A percentile compares a stretch with the other conserved stretches of the same genome.
phyloP scores from a whole-genome alignment of 2,797 vertebrate species.

The Labroides dimidiatus region DNA sequence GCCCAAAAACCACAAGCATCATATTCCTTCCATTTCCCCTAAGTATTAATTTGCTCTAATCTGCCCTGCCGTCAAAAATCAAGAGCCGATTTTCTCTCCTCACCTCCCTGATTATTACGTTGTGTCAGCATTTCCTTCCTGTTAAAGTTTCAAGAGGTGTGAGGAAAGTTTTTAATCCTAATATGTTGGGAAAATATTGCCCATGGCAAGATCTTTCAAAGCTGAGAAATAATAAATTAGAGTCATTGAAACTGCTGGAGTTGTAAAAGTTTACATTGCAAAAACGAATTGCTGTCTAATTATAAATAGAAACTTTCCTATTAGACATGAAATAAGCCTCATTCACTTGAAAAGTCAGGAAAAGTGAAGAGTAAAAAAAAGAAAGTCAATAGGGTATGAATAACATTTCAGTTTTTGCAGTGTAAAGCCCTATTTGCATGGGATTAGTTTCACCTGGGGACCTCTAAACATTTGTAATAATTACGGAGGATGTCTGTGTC shows the following conservation, averaged over 20 bases:
- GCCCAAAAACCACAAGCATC: slow-evolving; percentile 47
- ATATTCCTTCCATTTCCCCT: slow-evolving; percentile 58
- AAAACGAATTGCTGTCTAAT: too few species aligned
- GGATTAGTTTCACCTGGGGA: too few species aligned
- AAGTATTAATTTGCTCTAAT: slow-evolving; percentile 64
- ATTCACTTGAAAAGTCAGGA: too few species aligned
- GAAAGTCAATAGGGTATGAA: too few species aligned
- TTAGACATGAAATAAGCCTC: too few species aligned
- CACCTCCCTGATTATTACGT: slow-evolving; percentile 13
- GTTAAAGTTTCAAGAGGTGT: slow-evolving; percentile 1
- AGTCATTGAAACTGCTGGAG: background rate
- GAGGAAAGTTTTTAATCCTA: slow-evolving; percentile 13
- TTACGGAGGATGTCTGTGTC: too few species aligned
- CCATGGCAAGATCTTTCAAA: slow-evolving; percentile 5
- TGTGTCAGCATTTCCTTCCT: slow-evolving; percentile 39
- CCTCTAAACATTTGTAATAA: too few species aligned
- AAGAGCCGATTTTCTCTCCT: slow-evolving; percentile 26
- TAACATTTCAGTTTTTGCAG: too few species aligned
- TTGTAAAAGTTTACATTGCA: background rate
- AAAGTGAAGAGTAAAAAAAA: too few species aligned
- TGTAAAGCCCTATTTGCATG: too few species aligned
- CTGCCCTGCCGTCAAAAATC: slow-evolving; percentile 32
- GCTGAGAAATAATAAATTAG: background rate
- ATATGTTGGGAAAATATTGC: too few species aligned
- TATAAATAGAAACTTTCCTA: too few species aligned